A percentile compares a stretch with the other conserved stretches of the same genome.
Evolutionary conservation across 2,888 invertebrate species (phyloP).

Genomic region (Brachyopa scutellaris): DNA sequence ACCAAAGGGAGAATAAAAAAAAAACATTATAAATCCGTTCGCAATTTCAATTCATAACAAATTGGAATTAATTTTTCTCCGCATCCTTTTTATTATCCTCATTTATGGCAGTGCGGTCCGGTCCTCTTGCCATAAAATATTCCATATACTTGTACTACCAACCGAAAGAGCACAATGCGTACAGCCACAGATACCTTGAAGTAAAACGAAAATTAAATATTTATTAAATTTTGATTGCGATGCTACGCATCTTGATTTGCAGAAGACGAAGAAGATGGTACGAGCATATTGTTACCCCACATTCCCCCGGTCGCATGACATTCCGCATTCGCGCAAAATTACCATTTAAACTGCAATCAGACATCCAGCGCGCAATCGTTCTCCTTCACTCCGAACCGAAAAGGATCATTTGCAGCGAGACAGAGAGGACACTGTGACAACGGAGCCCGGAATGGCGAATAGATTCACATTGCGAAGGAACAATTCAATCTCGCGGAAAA

Average conservation of each 20-base stretch:
- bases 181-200: background rate
- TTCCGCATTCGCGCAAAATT: conserved; percentile 69
- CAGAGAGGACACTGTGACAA: conserved; percentile 44
- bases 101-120: conserved; percentile 37
- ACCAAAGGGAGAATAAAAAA: background rate
- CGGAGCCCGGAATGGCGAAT: conserved; percentile 48
- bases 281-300: conserved; percentile 17
- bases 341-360: conserved; percentile 73
- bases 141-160: background rate
- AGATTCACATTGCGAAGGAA: conserved; percentile 59
- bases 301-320: conserved; percentile 30
- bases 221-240: conserved; percentile 72
- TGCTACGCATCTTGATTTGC: conserved; percentile 62
- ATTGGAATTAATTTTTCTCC: conserved; percentile 71
- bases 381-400: background rate
- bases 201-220: conserved; percentile 67
- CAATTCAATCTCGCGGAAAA: conserved; percentile 71
- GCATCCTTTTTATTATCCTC: conserved; percentile 61
- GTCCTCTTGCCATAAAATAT: conserved; percentile 44
- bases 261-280: conserved; percentile 41
- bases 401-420: conserved; percentile 32
- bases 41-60: conserved; percentile 72
- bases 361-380: conserved; percentile 30
- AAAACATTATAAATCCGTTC: conserved; percentile 63
- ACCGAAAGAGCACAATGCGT: conserved; percentile 13